Percentiles rank a stretch among this genome's conserved stretches.
Evolutionary conservation across 1,140 invertebrate genomes (phyloP).

Genomic region (Musca domestica): DNA sequence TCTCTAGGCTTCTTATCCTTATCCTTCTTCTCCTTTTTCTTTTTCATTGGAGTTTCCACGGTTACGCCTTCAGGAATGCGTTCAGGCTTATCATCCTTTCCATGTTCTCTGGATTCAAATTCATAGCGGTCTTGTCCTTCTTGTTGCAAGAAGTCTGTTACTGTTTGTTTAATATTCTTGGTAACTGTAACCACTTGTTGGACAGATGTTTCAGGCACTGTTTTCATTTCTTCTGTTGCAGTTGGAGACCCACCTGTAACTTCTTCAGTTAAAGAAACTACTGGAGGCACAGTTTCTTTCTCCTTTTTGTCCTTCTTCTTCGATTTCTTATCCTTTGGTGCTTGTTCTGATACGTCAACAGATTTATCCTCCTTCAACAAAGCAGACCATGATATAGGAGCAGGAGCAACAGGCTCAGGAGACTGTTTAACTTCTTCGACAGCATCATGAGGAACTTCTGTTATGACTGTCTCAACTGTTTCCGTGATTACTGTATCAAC

Average conservation of each 20-base stretch:
- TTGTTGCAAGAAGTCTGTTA: background rate
- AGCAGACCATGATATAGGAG: background rate
- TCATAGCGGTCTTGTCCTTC: background rate
- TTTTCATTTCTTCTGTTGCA: background rate
- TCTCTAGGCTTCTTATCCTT: too few species aligned
- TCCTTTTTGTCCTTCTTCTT: too few species aligned
- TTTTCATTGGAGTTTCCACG: too few species aligned
- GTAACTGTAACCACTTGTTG: background rate
- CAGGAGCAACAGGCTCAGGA: background rate
- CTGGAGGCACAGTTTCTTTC: too few species aligned
- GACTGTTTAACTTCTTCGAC: background rate
- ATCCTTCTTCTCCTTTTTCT: too few species aligned
- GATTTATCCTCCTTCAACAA: background rate
- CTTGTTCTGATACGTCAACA: background rate
- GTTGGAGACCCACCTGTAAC: background rate
- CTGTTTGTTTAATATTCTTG: background rate
- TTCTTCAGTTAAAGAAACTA: too few species aligned
- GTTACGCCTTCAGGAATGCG: too few species aligned
- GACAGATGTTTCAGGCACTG: background rate
- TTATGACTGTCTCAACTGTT: background rate
- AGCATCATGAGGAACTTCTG: background rate
- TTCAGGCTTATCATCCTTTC: too few species aligned
- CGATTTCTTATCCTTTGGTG: background rate
- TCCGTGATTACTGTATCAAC: background rate
- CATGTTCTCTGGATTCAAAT: too few species aligned